Evolutionary conservation across 2,888 invertebrate species (phyloP).

Genomic region (Trissolcus japonicus): DNA sequence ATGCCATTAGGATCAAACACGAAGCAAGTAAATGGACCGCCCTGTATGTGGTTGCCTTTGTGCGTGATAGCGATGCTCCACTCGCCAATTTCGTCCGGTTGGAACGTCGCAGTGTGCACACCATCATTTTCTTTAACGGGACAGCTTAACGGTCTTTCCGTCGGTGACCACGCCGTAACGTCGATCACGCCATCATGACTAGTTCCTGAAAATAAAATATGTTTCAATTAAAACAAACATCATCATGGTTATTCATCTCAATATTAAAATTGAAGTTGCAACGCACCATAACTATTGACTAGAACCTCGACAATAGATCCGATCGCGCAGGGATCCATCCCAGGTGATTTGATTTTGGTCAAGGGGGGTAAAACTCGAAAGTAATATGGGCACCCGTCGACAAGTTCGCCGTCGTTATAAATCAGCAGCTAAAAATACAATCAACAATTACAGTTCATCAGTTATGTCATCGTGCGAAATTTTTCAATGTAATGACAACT

Average conservation of each 20-base stretch:
- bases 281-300: conserved; percentile 86
- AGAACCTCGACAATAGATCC: conserved; percentile 97
- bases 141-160: conserved; percentile 87
- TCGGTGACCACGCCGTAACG: conserved; percentile 94
- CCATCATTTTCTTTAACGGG: conserved; percentile 92
- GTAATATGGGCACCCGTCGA: conserved; percentile 82
- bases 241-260: neutral
- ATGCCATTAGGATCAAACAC: conserved; percentile 96
- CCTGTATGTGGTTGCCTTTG: conserved; percentile 95
- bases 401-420: conserved; percentile 79
- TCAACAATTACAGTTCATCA: conserved; percentile 7
- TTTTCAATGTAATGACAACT: neutral
- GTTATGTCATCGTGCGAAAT: neutral
- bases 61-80: conserved; percentile 98
- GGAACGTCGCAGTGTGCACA: conserved; percentile 96
- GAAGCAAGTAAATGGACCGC: conserved; percentile 97
- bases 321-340: conserved; percentile 96
- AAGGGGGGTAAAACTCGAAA: conserved; percentile 92
- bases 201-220: conserved; percentile 65
- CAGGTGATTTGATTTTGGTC: conserved; percentile 91
- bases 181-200: conserved; percentile 83
- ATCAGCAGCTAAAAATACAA: conserved; percentile 77
- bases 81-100: conserved; percentile 97
- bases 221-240: neutral
- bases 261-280: neutral